A percentile compares a stretch with the other conserved stretches of the same genome.
phyloP scores from a whole-genome alignment of 2,113 vertebrate genomes.

The Lipotes vexillifer region DNA sequence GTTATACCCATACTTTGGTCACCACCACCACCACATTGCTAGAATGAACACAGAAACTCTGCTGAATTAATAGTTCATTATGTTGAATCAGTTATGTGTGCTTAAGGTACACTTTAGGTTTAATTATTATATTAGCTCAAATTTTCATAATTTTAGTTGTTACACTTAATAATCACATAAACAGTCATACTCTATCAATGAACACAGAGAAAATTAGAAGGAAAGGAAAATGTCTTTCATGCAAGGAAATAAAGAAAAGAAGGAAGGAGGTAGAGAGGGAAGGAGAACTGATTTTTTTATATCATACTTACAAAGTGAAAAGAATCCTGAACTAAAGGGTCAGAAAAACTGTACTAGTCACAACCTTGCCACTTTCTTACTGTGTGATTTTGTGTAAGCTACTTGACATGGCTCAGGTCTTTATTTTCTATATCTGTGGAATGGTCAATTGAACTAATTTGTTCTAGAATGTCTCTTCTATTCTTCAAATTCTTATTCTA shows the following conservation, averaged over 20 bases:
- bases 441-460: not conserved
- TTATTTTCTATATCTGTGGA: constrained; percentile 31
- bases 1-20: not conserved
- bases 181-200: not conserved
- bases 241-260: not conserved
- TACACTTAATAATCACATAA: constrained; percentile 16
- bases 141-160: not conserved
- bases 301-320: not conserved
- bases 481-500: constrained; percentile 6
- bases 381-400: not conserved
- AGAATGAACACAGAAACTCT: constrained; percentile 9
- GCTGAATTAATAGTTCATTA: not conserved
- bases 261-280: not conserved
- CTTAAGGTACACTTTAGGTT: not conserved
- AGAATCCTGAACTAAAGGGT: not conserved
- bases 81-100: not conserved
- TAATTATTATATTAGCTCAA: not conserved
- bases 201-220: constrained; percentile 7
- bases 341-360: not conserved
- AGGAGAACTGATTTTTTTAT: not conserved
- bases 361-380: not conserved
- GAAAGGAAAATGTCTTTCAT: constrained; percentile 23
- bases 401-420: not conserved
- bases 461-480: not conserved
- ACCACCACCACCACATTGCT: not conserved